phyloP scores from a whole-genome alignment of 92 coral and sea anemone genomes.

The Plumapathes pennacea region DNA sequence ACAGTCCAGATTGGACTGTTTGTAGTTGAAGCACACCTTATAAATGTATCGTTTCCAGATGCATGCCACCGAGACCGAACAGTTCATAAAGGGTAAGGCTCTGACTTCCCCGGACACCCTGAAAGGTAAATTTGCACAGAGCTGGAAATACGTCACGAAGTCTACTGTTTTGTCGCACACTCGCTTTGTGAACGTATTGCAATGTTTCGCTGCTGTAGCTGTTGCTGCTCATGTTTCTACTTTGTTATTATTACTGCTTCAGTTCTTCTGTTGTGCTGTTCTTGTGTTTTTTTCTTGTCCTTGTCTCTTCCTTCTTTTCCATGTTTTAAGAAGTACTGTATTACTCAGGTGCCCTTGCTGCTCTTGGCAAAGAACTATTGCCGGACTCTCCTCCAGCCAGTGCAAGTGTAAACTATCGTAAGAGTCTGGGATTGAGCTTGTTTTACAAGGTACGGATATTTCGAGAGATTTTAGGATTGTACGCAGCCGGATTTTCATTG shows the following conservation, averaged over 20 bases:
- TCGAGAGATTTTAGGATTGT: too few species aligned
- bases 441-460: conserved; percentile 92
- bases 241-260: not conserved
- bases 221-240: not conserved
- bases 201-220: too few species aligned
- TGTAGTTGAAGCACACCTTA: too few species aligned
- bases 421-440: conserved; percentile 75
- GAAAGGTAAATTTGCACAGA: conserved; percentile 44
- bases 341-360: conserved; percentile 50
- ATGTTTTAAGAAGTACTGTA: not conserved
- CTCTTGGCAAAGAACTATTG: conserved; percentile 65
- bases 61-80: conserved; percentile 77
- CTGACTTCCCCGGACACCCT: conserved; percentile 61
- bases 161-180: too few species aligned
- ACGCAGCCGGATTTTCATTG: too few species aligned
- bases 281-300: not conserved
- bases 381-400: conserved; percentile 74
- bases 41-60: too few species aligned
- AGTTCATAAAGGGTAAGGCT: conserved; percentile 59
- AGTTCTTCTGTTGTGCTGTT: not conserved
- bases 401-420: conserved; percentile 75
- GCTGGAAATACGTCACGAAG: too few species aligned
- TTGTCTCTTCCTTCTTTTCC: not conserved
- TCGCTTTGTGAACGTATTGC: too few species aligned
- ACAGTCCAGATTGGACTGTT: too few species aligned